Evolutionary conservation across 1,140 invertebrate species (phyloP), one percentile per base, ranked within the genome.

Genomic region (Pachyrhynchus sulphureomaculatus): DNA sequence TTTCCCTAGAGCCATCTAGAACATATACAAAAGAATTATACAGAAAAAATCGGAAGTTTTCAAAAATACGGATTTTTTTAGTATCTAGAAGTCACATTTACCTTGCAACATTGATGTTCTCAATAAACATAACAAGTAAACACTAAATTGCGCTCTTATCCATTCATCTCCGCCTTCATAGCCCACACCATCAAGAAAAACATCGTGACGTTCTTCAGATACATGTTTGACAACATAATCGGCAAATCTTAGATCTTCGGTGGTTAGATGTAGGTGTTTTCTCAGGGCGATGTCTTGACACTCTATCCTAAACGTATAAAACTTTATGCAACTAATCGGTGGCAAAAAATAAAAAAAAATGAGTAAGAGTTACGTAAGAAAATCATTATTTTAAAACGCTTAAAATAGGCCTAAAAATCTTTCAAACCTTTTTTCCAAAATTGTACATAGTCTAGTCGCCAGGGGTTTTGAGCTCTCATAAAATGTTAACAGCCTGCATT

Each of bases 101-200:
- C 88, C 90, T 75, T 86, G 85, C 56, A 90, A 80, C 47, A 92
- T 78, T 15, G 90, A 89, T 15, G 92, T 93, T 62, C 91, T 83
- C 53, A 99, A 72, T 26, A 99, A 79, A 66, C 92, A 92, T 56
- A 96, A 80, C 34, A 98, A 82, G 76, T 99, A 99, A 42, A 90
- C 86, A 66, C 89, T 87, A 78, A 99, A 98, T 75, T 99, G 96
- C 33, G 93, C 87, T 65, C 96, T 80, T 34, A 99, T 89, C 97
- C 96, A 99, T 68, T 95, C 90, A 73, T 96, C 93, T 21, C 92
- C 91, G 13, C 94, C 94, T 79, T 95, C 91, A 89, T 90, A 94
- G 26, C 86, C 88, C 42, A 91, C 88, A 0, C 88, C 88, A 72
- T 91, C 88, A 42, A 90, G 70, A 72, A 87, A 89, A 24, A 85